Evolutionary conservation across 2,888 invertebrate genomes (phyloP).

Genomic region (Anticlea derivata): DNA sequence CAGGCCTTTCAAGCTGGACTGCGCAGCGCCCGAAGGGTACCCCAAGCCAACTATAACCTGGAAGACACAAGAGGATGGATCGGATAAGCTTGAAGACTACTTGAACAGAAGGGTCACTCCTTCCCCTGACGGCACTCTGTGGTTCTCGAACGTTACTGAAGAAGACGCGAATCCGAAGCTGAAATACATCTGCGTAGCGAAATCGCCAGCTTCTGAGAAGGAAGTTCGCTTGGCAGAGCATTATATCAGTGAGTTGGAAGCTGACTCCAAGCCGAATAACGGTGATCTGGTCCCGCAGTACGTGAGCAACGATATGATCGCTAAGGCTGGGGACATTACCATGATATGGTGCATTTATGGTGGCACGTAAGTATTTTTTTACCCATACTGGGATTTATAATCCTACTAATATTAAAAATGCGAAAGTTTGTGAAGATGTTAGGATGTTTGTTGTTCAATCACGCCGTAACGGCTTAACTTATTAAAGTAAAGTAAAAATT

Average conservation of each 20-base stretch:
- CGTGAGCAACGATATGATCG: slow-evolving; percentile 54
- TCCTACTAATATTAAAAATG: too few relatives aligned
- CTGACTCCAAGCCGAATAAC: slow-evolving; percentile 44
- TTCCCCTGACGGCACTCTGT: slow-evolving; percentile 61
- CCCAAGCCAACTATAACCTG: slow-evolving; percentile 64
- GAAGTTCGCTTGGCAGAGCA: slow-evolving; percentile 60
- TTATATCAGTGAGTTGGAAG: slow-evolving; percentile 49
- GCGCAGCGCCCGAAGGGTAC: slow-evolving; percentile 56
- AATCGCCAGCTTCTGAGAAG: slow-evolving; percentile 51
- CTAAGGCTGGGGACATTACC: slow-evolving; percentile 53
- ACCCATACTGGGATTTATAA: too few relatives aligned
- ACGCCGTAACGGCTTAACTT: too few relatives aligned
- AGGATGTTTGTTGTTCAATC: too few relatives aligned
- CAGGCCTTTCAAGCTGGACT: slow-evolving; percentile 60
- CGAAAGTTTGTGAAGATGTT: too few relatives aligned
- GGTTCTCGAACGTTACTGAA: slow-evolving; percentile 60
- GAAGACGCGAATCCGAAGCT: slow-evolving; percentile 51
- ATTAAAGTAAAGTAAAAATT: too few relatives aligned
- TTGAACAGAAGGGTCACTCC: slow-evolving; percentile 52
- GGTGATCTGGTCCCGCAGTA: slow-evolving; percentile 60
- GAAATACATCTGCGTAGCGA: slow-evolving; percentile 65
- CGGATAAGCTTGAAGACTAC: slow-evolving; percentile 41
- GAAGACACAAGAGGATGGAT: slow-evolving; percentile 52
- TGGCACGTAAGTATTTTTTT: slow-evolving; percentile 64
- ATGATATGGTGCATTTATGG: slow-evolving; percentile 71